These are phyloP conservation scores for Trichomalopsis sarcophagae DNA, from an alignment of 1,140 invertebrate species.

Conservation along the genomic window DNA sequence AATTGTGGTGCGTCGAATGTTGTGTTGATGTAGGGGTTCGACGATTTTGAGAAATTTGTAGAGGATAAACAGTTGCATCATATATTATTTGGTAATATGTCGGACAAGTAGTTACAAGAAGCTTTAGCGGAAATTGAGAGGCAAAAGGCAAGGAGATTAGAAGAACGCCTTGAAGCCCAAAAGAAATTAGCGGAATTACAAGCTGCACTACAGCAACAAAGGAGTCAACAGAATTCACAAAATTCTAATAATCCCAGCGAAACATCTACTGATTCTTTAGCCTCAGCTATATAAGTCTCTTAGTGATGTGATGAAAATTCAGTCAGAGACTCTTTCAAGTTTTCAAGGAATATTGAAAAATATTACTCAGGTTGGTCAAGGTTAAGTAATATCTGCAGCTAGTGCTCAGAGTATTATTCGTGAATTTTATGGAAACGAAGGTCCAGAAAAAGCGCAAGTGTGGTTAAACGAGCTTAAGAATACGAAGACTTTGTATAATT, in stretches of 20 bases:
- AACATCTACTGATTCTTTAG: background rate
- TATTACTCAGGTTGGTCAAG: no score
- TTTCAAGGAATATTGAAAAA: no score
- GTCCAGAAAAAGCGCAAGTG: constrained; percentile 7
- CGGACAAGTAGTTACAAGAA: background rate
- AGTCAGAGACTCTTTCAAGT: no score
- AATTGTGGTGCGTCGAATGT: background rate
- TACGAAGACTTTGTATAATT: constrained; percentile 22
- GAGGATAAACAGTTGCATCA: background rate
- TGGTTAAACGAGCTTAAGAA: constrained; percentile 35
- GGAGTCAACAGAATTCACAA: no score
- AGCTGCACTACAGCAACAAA: background rate
- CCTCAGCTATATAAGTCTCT: background rate
- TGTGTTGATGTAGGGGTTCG: background rate
- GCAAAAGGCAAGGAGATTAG: background rate
- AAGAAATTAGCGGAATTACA: background rate
- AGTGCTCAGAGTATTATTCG: background rate
- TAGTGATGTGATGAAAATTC: background rate
- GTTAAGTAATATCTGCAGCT: no score
- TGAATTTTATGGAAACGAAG: constrained; percentile 41
- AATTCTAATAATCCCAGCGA: background rate
- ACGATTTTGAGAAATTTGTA: background rate
- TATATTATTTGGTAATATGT: background rate
- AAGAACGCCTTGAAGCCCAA: background rate
- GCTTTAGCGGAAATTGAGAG: background rate